Base-by-base conservation (phyloP, 1,140 invertebrate genomes). In the Heliconius nattereri region DNA sequence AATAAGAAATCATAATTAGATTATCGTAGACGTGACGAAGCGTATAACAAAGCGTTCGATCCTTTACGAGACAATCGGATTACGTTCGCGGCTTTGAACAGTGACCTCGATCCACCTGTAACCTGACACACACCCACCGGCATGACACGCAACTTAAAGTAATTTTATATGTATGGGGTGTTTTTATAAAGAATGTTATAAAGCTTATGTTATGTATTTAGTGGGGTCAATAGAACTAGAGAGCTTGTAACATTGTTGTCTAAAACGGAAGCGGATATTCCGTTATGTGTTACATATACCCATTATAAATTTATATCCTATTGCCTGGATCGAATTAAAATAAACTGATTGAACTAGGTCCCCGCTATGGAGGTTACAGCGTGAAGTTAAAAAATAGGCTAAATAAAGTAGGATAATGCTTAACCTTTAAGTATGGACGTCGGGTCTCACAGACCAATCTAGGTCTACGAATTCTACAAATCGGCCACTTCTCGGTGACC, bases 31-130 rank as follows among this genome's bases (percentile, higher is more conserved):
- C 78, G 86, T 85, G 85, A 85, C 83, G 81, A 83, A 83, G 81
- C 82, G 85, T 82, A 76, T 80, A 77, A 85, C 84, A 86, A 87
- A 87, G 86, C 82, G 84, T 84, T 87, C 81, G 83, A 84, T 81
- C 70, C 85, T 88, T 86, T 84, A 78, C 82, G 81, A 73, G 83
- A 87, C 88, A 89, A 91, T 91, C 87, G 85, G 79, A 91, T 91
- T 91, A 91, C 83, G 88, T 84, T 85, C 88, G 88, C 87, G 86
- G 88, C 89, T 90, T 85, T 91, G 87, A 90, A 89, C 90, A 84
- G 75, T 87, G 88, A 88, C 89, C 88, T 83, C 84, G 85, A 84
- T 90, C 83, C 75, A 40, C 80, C 80, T 73, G 7, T 78, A 71
- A 70, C 80, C 76, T 73, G 37, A 71, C 78, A 35, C 60, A 29